Base-by-base conservation (phyloP, 1,140 invertebrate genomes). In the Diorhabda elongata region DNA sequence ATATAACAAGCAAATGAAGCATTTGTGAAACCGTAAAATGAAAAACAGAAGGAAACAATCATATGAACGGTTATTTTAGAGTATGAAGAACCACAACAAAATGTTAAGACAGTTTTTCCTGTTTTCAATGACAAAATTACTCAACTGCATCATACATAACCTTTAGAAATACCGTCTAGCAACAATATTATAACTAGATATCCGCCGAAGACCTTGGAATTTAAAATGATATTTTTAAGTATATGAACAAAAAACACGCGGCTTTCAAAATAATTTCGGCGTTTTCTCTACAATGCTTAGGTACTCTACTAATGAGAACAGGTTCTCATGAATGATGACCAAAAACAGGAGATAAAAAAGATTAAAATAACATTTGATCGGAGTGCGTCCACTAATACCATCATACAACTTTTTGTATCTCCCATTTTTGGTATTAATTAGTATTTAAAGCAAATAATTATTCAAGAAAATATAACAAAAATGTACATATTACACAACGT, bases 151-250 rank as follows among this genome's bases (percentile, higher is more conserved):
- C 26, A 26, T 26, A 26, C 26, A 26, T 26, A 26, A 26, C 26
- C 26, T 26, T 26, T 26, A 26, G 26, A 26, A 26, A 26, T 26
- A 26, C 26, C 26, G 26, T 26, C 26, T 26, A 26, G 26, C 26
- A 26, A 26, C 26, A 26, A 26, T 26, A 26, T 26, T 26, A 26
- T 26, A 26, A 26, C 26, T 26, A 26, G 26, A 26, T 26, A 26
- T 26, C 26, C 26, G 26, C 26, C 26, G 1, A 26, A 26, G 26
- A 1, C 26, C 26, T 26, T 26, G 26, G 26, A 26, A 26, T 26
- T 62, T 62, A 62, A 62, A 62, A 62, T 62, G 44, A 62, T 47
- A 62, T 62, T 42, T 44, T 62, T 42, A n/a, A 44, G 6, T 44
- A 11, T 44, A 44, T 44, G 11, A 62, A 62, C 61, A 41, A 62